Conservation (phyloP, 1,140 invertebrate species). For the Pachypsylla venusta region DNA sequence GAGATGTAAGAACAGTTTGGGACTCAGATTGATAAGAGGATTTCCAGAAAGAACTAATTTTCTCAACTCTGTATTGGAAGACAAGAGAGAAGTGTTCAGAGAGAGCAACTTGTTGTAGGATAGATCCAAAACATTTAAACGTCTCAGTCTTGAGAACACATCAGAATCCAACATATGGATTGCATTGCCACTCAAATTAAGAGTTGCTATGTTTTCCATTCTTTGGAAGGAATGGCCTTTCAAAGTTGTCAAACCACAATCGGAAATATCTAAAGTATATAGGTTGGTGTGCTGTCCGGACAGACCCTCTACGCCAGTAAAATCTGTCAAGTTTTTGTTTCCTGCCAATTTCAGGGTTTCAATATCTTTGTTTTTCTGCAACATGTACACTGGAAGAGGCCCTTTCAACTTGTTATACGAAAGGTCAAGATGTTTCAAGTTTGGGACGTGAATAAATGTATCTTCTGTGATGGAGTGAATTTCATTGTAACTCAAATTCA, state of each 20-base stretch:
- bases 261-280: constrained; percentile 47
- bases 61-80: constrained; percentile 40
- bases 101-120: constrained; percentile 45
- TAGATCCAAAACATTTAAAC: constrained; percentile 46
- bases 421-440: constrained; percentile 46
- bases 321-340: constrained; percentile 41
- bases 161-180: constrained; percentile 14
- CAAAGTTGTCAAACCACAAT: constrained; percentile 45
- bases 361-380: constrained; percentile 45
- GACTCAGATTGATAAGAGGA: constrained; percentile 43
- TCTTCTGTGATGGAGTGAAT: constrained; percentile 47
- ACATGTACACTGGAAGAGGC: constrained; percentile 43
- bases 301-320: constrained; percentile 41
- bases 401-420: constrained; percentile 45
- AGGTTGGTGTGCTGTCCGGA: constrained; percentile 39
- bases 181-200: constrained; percentile 46
- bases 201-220: constrained; percentile 43
- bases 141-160: constrained; percentile 35
- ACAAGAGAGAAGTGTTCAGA: constrained; percentile 43
- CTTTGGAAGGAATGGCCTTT: constrained; percentile 43
- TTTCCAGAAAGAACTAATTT: constrained; percentile 54
- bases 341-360: constrained; percentile 48
- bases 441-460: constrained; percentile 42
- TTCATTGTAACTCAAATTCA: constrained; percentile 44
- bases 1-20: constrained; percentile 43